Evolutionary conservation across 2,113 vertebrate species (phyloP).

Genomic region (Genyomyrus donnyi): DNA sequence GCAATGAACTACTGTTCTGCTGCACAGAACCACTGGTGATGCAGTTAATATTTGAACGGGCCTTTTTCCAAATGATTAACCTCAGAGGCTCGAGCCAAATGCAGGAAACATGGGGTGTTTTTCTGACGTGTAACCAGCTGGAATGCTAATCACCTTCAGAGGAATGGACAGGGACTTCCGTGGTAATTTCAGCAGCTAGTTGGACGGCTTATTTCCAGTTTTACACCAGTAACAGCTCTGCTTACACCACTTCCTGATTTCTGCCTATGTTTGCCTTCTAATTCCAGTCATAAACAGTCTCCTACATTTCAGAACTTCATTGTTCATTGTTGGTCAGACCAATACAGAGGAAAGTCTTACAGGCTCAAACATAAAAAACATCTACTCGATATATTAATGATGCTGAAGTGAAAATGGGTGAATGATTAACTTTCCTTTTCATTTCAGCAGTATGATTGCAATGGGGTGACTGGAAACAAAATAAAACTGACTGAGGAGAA

Average conservation of each 20-base stretch:
- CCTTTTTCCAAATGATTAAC: neutral
- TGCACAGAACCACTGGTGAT: neutral
- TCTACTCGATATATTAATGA: neutral
- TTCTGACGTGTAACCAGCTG: neutral
- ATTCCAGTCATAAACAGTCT: neutral
- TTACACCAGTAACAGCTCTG: neutral
- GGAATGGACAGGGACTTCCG: neutral
- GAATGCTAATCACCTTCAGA: neutral
- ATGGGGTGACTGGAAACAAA: neutral
- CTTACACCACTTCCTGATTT: neutral
- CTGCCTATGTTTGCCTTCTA: neutral
- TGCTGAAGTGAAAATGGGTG: neutral
- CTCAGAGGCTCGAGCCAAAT: neutral
- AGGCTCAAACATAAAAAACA: neutral
- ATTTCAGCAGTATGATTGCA: neutral
- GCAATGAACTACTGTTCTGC: neutral
- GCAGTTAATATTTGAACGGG: neutral
- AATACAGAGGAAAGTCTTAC: neutral
- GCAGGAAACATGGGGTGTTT: neutral
- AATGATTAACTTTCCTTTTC: neutral
- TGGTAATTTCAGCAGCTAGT: neutral
- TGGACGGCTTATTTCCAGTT: neutral
- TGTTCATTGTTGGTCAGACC: neutral
- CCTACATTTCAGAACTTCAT: neutral
- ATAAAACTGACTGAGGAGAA: neutral